Percentiles rank a stretch among this genome's conserved stretches.
phyloP scores from a whole-genome alignment of 2,888 invertebrate genomes.

The Baccha elongata region DNA sequence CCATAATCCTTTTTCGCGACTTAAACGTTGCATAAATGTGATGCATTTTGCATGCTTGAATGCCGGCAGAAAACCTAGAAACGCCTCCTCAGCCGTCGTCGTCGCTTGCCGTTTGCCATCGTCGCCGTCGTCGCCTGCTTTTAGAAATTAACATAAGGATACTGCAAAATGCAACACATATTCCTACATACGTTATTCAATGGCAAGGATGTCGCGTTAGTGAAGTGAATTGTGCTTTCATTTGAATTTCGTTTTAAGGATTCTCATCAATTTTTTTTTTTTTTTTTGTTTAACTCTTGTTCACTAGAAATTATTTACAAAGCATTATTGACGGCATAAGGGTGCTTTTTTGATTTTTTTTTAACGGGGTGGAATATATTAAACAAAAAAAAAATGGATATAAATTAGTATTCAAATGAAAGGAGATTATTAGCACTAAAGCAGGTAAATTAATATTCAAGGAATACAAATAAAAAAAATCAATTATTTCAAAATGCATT shows the following conservation, averaged over 20 bases:
- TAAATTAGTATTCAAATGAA: constrained; percentile 29
- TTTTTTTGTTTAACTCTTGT: not conserved
- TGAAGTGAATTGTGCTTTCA: constrained; percentile 64
- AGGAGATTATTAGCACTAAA: constrained; percentile 56
- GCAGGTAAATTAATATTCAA: constrained; percentile 12
- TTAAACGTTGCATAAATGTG: constrained; percentile 69
- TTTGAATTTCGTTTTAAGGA: constrained; percentile 62
- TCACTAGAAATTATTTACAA: constrained; percentile 55
- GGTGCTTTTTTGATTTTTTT: not conserved
- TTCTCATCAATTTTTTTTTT: constrained; percentile 20
- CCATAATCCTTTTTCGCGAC: constrained; percentile 46
- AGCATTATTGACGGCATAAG: constrained; percentile 34
- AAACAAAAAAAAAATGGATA: constrained; percentile 26
- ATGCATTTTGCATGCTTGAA: constrained; percentile 70
- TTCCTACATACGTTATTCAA: constrained; percentile 9
- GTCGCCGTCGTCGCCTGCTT: constrained; percentile 18
- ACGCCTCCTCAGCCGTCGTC: not conserved
- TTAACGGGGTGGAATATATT: constrained; percentile 12
- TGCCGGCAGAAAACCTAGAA: constrained; percentile 15
- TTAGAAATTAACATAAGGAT: constrained; percentile 66
- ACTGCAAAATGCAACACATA: constrained; percentile 35
- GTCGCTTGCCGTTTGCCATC: not conserved
- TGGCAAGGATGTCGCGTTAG: constrained; percentile 40
- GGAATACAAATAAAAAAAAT: constrained; percentile 25
- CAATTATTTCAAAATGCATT: constrained; percentile 57